Percentiles rank a stretch among this genome's conserved stretches.
These are phyloP conservation scores for Craterocephalus amniculus DNA, from an alignment of 2,797 vertebrate genomes.

Conservation along the genomic window DNA sequence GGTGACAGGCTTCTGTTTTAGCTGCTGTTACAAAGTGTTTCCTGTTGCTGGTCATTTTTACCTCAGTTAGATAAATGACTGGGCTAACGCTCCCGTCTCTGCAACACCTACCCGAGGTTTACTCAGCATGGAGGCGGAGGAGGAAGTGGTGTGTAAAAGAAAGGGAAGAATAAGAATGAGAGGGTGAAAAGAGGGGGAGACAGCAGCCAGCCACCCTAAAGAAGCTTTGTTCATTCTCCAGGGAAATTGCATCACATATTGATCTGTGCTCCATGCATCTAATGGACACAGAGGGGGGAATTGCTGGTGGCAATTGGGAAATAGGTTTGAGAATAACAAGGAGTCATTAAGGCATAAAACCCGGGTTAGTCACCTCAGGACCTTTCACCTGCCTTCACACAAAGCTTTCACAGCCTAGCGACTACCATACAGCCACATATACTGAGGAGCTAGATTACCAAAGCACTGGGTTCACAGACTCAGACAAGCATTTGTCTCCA, in stretches of 20 bases:
- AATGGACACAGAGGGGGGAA: constrained; percentile 73
- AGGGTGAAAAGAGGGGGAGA: constrained; percentile 32
- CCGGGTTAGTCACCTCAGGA: constrained; percentile 71
- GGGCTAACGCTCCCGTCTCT: constrained; percentile 48
- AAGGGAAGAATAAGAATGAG: constrained; percentile 5
- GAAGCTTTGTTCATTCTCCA: constrained; percentile 55
- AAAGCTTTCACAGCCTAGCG: constrained; percentile 28
- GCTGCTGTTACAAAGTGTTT: constrained; percentile 49
- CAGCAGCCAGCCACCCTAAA: constrained; percentile 50
- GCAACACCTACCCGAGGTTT: constrained; percentile 44
- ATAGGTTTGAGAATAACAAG: constrained; percentile 78
- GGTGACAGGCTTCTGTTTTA: constrained; percentile 63
- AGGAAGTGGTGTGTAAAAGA: neutral
- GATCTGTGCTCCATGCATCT: constrained; percentile 71
- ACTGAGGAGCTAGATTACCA: constrained; percentile 42
- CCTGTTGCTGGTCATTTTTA: constrained; percentile 45
- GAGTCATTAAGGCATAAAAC: constrained; percentile 80
- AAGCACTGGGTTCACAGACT: constrained; percentile 59
- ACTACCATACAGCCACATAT: constrained; percentile 8
- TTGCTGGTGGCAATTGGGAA: constrained; percentile 74
- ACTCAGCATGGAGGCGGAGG: constrained; percentile 30
- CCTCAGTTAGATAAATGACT: constrained; percentile 52
- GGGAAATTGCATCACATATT: constrained; percentile 78
- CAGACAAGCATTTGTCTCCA: constrained; percentile 79
- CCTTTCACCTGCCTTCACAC: constrained; percentile 67